Evolutionary conservation across 2,113 vertebrate species (phyloP).

Genomic region (Odocoileus virginianus): DNA sequence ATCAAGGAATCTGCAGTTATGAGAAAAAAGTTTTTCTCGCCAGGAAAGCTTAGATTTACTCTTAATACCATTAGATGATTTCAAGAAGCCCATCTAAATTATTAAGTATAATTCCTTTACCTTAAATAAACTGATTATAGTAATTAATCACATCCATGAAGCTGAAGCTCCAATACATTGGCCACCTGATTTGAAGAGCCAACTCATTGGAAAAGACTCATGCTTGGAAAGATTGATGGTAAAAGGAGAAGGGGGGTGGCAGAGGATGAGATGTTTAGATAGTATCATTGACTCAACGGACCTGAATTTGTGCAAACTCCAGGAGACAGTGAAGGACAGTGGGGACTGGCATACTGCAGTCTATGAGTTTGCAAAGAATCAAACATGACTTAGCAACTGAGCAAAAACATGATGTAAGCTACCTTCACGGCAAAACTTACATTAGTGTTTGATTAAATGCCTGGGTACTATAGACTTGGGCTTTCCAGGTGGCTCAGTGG

Average conservation of each 20-base stretch:
- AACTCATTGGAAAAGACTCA: not conserved
- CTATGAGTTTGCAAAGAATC: not conserved
- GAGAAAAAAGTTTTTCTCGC: not conserved
- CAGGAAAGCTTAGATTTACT: not conserved
- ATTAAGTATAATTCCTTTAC: not conserved
- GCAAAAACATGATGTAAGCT: not conserved
- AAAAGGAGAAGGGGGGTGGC: not conserved
- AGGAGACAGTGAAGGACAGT: not conserved
- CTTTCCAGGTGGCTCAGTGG: not conserved
- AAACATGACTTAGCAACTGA: not conserved
- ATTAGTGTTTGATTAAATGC: not conserved
- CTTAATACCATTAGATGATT: not conserved
- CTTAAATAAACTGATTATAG: not conserved
- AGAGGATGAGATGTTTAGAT: not conserved
- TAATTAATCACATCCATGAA: not conserved
- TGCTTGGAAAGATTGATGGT: not conserved
- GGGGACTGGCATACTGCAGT: not conserved
- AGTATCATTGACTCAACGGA: not conserved
- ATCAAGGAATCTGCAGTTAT: not conserved
- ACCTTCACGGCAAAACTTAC: not conserved
- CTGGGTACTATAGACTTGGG: not conserved
- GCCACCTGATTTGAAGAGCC: not conserved
- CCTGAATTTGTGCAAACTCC: not conserved
- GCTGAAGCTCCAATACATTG: not conserved
- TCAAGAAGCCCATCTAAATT: not conserved